Conservation (phyloP, 2,797 vertebrate genomes). For the Glossophaga mutica region DNA sequence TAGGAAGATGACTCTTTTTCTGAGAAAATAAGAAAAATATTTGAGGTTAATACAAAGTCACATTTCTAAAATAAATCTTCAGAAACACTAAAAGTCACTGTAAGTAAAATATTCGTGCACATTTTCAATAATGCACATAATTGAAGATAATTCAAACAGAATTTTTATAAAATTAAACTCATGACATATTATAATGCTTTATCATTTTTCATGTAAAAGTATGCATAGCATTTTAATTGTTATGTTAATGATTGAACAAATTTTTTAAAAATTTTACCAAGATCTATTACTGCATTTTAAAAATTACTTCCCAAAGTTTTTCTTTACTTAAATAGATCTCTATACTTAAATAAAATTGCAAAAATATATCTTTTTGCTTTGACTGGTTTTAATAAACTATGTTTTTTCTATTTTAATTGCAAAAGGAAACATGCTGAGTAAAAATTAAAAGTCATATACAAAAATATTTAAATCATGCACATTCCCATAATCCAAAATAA, state of each 20-base stretch:
- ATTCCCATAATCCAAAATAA: not conserved
- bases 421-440: not conserved
- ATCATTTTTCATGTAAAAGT: not conserved
- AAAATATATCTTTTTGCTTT: not conserved
- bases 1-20: not conserved
- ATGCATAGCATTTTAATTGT: not conserved
- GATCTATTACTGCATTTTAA: not conserved
- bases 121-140: not conserved
- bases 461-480: not conserved
- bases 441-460: not conserved
- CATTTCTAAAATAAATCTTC: not conserved
- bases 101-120: not conserved
- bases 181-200: not conserved
- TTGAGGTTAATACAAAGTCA: not conserved
- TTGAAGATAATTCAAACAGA: not conserved
- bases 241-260: not conserved
- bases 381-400: not conserved
- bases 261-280: not conserved
- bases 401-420: not conserved
- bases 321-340: not conserved
- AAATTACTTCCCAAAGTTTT: not conserved
- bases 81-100: not conserved
- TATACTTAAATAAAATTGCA: not conserved
- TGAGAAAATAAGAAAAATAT: not conserved
- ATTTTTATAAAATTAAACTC: not conserved